Conservation (phyloP, 2,888 invertebrate genomes). For the Megastigmus dorsalis region DNA sequence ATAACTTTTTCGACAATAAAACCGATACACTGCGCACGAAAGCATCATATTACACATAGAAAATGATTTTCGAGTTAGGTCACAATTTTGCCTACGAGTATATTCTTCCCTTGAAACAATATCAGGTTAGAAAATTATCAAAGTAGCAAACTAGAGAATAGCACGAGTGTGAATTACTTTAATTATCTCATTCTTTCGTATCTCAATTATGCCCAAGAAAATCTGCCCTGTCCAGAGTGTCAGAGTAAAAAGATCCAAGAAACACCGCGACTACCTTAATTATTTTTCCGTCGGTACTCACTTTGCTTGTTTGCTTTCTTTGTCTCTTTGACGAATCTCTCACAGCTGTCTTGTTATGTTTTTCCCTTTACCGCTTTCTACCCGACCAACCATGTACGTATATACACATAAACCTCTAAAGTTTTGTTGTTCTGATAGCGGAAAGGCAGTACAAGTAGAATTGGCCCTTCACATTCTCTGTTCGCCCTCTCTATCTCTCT, state of each 20-base stretch:
- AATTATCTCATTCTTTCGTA: too few species aligned
- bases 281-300: background rate
- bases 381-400: background rate
- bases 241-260: background rate
- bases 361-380: slow-evolving; percentile 2
- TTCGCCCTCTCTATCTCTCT: background rate
- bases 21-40: too few species aligned
- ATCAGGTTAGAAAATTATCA: too few species aligned
- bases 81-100: too few species aligned
- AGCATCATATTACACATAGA: too few species aligned
- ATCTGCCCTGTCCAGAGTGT: background rate
- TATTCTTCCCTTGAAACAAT: too few species aligned
- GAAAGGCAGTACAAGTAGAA: slow-evolving; percentile 1
- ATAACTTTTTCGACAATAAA: too few species aligned
- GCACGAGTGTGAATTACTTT: too few species aligned
- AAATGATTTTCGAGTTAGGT: too few species aligned
- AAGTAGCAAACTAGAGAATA: too few species aligned
- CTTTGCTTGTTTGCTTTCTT: background rate
- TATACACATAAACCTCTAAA: background rate
- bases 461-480: slow-evolving; percentile 13
- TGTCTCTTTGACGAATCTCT: slow-evolving; percentile 25
- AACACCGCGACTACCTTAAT: background rate
- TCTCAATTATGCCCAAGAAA: too few species aligned
- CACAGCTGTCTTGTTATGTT: background rate
- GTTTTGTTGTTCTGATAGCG: slow-evolving; percentile 22